Base-by-base conservation (phyloP, 2,113 vertebrate genomes). In the Callionymus lyra region DNA sequence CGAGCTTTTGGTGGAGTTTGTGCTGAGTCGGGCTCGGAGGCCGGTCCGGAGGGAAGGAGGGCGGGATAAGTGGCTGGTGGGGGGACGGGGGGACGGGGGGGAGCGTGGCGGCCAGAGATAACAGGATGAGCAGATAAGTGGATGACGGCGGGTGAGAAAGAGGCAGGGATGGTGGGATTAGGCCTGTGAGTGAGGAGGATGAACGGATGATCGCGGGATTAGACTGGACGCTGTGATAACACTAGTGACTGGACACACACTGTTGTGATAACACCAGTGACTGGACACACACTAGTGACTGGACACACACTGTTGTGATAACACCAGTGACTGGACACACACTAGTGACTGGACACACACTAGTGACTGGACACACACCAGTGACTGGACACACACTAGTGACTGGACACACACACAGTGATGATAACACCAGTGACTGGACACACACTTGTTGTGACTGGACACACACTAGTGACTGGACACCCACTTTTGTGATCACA, bases 161-260 rank as follows among this genome's bases (percentile, higher is more conserved):
- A 67, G 65, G 31, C 32, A 52, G 60, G 74, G 67, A 74, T 81
- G 82, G 79, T 67, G 38, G 72, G 81, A 83, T 84, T 78, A 82
- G 63, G 52, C 58, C 67, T 79, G 67, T 80, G 79, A 82, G 70
- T 75, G 79, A 77, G 61, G 58, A 80, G 80, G 78, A 79, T 75
- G 73, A 80, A 74, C 62, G 82, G 72, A 82, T 82, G 72, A 84
- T 80, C 77, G 67, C 42, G 44, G 77, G 77, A 83, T 84, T 81
- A 83, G 41, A 57, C 71, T 68, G 70, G 73, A 69, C 65, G 39
- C 44, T 9, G 68, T 13, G 71, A 79, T 75, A 78, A 78, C 78
- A 70, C 65, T n/a, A n/a, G n/a, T n/a, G n/a, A n/a, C n/a, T n/a
- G n/a, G n/a, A n/a, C 58, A 44, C 27, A 33, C 55, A n/a, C n/a